Base-by-base conservation (phyloP, 1,140 invertebrate genomes). In the Protaetia brevitarsis region DNA sequence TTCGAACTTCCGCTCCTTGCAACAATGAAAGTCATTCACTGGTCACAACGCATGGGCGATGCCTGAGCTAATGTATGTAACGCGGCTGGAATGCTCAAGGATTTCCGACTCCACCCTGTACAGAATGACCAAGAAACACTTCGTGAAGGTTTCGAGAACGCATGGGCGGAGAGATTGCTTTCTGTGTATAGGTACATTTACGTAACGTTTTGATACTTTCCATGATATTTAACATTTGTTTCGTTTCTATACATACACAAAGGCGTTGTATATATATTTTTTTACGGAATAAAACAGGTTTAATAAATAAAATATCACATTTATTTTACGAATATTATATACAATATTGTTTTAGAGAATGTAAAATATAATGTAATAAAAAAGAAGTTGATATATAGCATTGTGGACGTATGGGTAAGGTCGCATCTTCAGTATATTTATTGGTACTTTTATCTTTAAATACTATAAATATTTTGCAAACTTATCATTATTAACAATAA, bases 51-150 rank as follows among this genome's bases (percentile, higher is more conserved):
- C 41, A 19, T 45, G 41, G 41, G 41, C 4, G 41, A 45, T 45
- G 41, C 23, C 19, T 21, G 41, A 45, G 16, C 13, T 45, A 45
- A 45, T 45, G 41, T 45, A 45, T 45, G 41, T 45, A 45, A 45
- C 4, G 41, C 19, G 4, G 19, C 4, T 66, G 65, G 62, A 63
- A 67, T 64, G 66, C 63, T 57, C 66, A 63, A 67, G 60, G 60
- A 63, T 58, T 63, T 23, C 29, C 59, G 37, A 57, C 66, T 62
- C 60, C 65, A 61, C 65, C 65, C 65, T 29, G 11, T 2, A 16
- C 41, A 5, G 41, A 19, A 19, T 45, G 41, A 45, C 41, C 41
- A 45, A 45, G 41, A 45, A 45, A 45, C 41, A 45, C 16, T 45
- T 45, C 10, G 41, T 19, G 41, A 45, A 45, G 41, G 41, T 45